Percentiles rank a stretch among this genome's conserved stretches.
These are phyloP conservation scores for Chanos chanos DNA, from an alignment of 2,797 vertebrate genomes.

Conservation along the genomic window DNA sequence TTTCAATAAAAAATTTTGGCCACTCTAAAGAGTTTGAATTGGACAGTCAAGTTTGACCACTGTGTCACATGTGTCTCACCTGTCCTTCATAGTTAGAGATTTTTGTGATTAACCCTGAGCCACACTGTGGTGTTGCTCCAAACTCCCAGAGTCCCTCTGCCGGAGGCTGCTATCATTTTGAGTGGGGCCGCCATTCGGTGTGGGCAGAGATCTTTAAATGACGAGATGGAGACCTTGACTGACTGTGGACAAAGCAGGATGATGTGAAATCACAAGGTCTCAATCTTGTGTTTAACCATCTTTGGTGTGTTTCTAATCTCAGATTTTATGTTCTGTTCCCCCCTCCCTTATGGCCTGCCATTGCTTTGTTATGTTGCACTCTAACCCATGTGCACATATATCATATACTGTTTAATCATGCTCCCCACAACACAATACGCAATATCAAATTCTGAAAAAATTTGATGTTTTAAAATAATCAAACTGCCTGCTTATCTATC, in stretches of 20 bases:
- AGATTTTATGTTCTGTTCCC: conserved; percentile 42
- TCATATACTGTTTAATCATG: conserved; percentile 27
- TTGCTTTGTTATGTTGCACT: conserved; percentile 36
- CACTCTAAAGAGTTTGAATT: not conserved
- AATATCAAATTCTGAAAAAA: conserved; percentile 55
- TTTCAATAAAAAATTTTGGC: not conserved
- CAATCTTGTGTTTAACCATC: conserved; percentile 57
- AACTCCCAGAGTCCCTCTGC: conserved; percentile 24
- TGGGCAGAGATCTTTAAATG: conserved; percentile 52
- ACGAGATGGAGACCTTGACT: conserved; percentile 38
- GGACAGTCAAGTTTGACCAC: conserved; percentile 33
- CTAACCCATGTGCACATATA: conserved; percentile 15
- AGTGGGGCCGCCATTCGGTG: conserved; percentile 19
- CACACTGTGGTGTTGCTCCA: conserved; percentile 37
- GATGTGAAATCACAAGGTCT: conserved; percentile 23
- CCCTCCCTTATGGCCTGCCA: conserved; percentile 36
- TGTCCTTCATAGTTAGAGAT: conserved; percentile 38
- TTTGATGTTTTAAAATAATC: conserved; percentile 50
- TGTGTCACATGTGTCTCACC: conserved; percentile 32
- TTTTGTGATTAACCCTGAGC: conserved; percentile 36
- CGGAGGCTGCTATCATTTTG: not conserved
- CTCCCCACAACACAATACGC: conserved; percentile 24
- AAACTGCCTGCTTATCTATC: conserved; percentile 26
- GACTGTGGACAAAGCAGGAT: not conserved
- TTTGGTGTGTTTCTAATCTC: conserved; percentile 50